Evolutionary conservation across 2,888 invertebrate genomes (phyloP).

Genomic region (Tipula helvola): DNA sequence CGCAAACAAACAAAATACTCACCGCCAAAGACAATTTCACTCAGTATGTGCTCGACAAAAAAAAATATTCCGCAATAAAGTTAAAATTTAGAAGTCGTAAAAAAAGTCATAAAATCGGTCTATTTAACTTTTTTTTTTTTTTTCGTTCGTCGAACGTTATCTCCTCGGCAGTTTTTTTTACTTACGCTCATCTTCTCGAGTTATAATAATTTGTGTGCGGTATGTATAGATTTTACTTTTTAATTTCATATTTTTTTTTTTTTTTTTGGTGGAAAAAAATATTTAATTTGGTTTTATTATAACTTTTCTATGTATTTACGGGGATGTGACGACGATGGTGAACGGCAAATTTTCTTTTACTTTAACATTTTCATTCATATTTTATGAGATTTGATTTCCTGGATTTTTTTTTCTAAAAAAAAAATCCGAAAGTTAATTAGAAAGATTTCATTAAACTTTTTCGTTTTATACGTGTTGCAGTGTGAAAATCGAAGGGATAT

Average conservation of each 20-base stretch:
- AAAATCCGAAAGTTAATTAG: not conserved
- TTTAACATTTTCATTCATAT: not conserved
- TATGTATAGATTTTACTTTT: slow-evolving; percentile 7
- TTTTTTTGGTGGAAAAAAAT: not conserved
- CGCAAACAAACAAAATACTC: not conserved
- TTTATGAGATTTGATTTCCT: slow-evolving; percentile 4
- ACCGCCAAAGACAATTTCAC: not conserved
- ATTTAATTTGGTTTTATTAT: slow-evolving; percentile 6
- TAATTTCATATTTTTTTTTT: not conserved
- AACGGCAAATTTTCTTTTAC: not conserved
- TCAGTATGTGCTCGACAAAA: not conserved
- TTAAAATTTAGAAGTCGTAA: slow-evolving; percentile 7
- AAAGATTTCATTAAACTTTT: slow-evolving; percentile 4
- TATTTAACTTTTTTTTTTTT: slow-evolving; percentile 7
- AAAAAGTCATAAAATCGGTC: slow-evolving; percentile 9
- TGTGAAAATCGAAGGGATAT: not conserved
- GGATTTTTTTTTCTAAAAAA: not conserved
- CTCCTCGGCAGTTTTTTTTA: not conserved
- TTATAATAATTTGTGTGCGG: not conserved
- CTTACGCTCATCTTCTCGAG: not conserved
- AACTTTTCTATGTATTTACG: not conserved
- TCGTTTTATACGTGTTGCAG: not conserved
- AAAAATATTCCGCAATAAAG: not conserved
- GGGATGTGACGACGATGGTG: not conserved
- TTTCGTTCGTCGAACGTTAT: not conserved